Percentiles rank a stretch among this genome's conserved stretches.
Evolutionary conservation across 2,797 vertebrate genomes (phyloP).

Genomic region (Bradypodion pumilum): DNA sequence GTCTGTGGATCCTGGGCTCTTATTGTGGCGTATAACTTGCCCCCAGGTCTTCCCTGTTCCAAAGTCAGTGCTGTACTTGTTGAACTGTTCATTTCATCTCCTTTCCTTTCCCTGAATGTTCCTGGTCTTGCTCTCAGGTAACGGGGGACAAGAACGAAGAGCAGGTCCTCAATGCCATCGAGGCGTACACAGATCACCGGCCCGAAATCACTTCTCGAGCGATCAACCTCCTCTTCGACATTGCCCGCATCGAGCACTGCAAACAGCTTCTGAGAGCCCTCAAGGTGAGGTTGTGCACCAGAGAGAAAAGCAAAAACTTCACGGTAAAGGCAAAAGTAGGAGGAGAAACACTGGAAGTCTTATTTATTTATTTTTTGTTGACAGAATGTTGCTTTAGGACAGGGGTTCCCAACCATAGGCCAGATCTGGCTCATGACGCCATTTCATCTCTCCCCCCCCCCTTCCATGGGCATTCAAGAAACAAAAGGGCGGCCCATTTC

Average conservation of each 20-base stretch:
- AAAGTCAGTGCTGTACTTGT: background rate
- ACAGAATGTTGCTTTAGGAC: no score
- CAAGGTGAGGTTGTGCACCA: conserved; percentile 74
- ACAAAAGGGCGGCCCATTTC: no score
- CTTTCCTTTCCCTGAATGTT: conserved; percentile 4
- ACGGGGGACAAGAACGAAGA: conserved; percentile 96
- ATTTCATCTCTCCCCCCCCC: no score
- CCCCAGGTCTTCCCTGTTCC: background rate
- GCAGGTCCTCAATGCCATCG: conserved; percentile 95
- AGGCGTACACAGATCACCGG: conserved; percentile 92
- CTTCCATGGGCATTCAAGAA: no score
- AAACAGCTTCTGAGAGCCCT: conserved; percentile 91
- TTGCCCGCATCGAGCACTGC: conserved; percentile 94
- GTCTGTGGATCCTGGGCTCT: no score
- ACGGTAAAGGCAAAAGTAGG: no score
- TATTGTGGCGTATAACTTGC: no score
- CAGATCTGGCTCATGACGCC: no score
- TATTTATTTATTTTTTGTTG: no score
- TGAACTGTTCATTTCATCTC: background rate
- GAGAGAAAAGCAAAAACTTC: background rate
- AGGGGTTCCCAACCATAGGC: no score
- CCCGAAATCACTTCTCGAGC: conserved; percentile 93
- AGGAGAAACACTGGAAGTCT: no score
- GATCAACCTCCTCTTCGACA: conserved; percentile 97
- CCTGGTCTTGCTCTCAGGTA: conserved; percentile 75